Evolutionary conservation across 2,113 vertebrate species (phyloP), one percentile per base, ranked within the genome.

Genomic region (Aramus guarauna): DNA sequence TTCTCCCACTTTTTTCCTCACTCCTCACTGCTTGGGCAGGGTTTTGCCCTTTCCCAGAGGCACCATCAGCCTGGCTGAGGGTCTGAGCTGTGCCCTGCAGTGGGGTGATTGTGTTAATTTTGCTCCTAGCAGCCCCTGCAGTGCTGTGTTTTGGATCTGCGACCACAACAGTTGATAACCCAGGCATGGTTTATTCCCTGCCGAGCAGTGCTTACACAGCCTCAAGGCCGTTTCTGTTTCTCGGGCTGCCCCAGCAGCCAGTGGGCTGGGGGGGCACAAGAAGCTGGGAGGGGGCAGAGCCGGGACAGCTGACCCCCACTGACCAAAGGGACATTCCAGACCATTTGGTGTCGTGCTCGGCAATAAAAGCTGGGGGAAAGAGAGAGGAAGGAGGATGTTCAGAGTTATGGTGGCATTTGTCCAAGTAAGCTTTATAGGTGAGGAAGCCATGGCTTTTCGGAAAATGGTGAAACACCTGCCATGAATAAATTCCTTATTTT

Each of bases 331-430:
- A 34, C 17, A 8, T 12, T 21, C 17, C 71, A 47, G 11, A 39
- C 27, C 59, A 27, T 22, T 8, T 37, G 22, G 32, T 17, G 2
- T 36, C 2, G 2, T 9, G 58, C 47, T 45, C 20, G 17, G 12
- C 37, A 63, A 36, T 20, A 43, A 41, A 74, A 23, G 48, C 20
- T 12, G 11, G 12, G 3, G 20, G 21, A 17, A 43, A 36, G 62
- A 37, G 17, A 21, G 47, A 24, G 37, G 30, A 15, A 10, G 26
- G 9, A 15, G 15, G 12, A 45, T 24, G 37, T 18, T 55, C 12
- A 12, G 39, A 72, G 30, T 64, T 14, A 63, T 2, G 3, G 41
- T 2, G 1, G 30, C 21, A 22, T 32, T 48, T 1, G 1, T 43
- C 32, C 60, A 29, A 32, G 15, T 18, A 36, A 47, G 27, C 19